Conservation (phyloP, 2,888 invertebrate genomes). For the Leptinotarsa juncta region DNA sequence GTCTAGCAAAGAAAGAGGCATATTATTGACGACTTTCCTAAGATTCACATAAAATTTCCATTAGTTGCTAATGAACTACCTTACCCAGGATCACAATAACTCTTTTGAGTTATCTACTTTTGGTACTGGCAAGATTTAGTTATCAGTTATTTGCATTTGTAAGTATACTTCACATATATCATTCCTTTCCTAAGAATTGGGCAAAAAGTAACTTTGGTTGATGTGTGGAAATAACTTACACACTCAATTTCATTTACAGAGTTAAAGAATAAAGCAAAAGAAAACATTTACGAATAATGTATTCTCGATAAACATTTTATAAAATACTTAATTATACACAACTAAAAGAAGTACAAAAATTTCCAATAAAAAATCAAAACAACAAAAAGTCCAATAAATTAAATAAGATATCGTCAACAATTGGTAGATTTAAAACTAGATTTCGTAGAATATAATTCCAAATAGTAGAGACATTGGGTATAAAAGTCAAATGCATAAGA, state of each 20-base stretch:
- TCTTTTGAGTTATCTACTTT: too few species aligned
- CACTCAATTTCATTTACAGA: background rate
- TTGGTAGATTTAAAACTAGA: constrained; percentile 26
- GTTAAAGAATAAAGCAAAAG: background rate
- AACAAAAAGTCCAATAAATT: constrained; percentile 41
- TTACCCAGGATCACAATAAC: too few species aligned
- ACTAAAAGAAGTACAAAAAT: constrained; percentile 46
- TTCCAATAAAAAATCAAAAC: constrained; percentile 36
- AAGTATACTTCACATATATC: too few species aligned
- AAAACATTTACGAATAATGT: constrained; percentile 33
- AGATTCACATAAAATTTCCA: too few species aligned
- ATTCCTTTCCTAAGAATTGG: too few species aligned
- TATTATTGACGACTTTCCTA: too few species aligned
- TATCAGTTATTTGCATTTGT: too few species aligned
- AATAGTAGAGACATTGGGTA: constrained; percentile 16
- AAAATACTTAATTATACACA: constrained; percentile 48
- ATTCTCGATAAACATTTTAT: constrained; percentile 46
- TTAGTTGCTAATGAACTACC: too few species aligned
- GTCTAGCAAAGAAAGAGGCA: too few species aligned
- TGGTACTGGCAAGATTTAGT: too few species aligned
- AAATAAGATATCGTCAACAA: constrained; percentile 37
- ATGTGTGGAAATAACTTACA: too few species aligned
- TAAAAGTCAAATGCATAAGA: constrained; percentile 21
- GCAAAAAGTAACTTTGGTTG: too few species aligned
- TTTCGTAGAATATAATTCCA: constrained; percentile 20